Conservation (phyloP, 2,797 vertebrate genomes). For the Scolopax bukidnonensis region DNA sequence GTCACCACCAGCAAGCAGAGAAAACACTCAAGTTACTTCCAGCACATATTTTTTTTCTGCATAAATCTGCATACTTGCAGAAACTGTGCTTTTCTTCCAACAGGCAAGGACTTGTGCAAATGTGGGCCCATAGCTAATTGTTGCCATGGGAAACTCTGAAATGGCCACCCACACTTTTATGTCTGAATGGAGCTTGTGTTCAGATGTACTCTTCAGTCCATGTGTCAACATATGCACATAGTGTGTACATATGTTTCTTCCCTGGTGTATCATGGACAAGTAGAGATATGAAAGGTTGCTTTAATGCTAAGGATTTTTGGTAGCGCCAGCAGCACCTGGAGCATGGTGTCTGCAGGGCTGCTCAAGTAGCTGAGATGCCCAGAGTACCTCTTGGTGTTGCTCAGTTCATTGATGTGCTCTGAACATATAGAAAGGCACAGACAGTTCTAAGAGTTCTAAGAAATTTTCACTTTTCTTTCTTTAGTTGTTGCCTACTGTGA, state of each 20-base stretch:
- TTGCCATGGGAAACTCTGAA: conserved; percentile 25
- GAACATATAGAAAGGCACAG: background rate
- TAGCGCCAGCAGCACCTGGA: background rate
- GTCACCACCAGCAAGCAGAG: background rate
- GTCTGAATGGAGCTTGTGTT: conserved; percentile 43
- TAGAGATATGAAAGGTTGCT: background rate
- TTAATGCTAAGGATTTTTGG: background rate
- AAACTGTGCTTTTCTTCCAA: background rate
- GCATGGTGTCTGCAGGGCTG: background rate
- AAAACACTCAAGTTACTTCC: background rate
- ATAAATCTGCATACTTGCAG: background rate
- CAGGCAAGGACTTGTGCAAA: conserved; percentile 7
- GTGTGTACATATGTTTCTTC: background rate
- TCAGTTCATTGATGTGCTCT: background rate
- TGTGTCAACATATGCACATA: background rate
- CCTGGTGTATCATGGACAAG: background rate
- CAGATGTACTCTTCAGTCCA: background rate
- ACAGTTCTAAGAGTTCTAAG: background rate
- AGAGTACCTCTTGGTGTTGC: background rate
- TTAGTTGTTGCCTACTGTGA: background rate
- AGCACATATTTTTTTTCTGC: background rate
- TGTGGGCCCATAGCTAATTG: conserved; percentile 27
- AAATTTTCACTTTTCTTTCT: background rate
- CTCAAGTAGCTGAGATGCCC: background rate
- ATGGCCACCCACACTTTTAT: conserved; percentile 40